Evolutionary conservation across 1,140 invertebrate genomes (phyloP), one percentile per base, ranked within the genome.

Genomic region (Littorina saxatilis): DNA sequence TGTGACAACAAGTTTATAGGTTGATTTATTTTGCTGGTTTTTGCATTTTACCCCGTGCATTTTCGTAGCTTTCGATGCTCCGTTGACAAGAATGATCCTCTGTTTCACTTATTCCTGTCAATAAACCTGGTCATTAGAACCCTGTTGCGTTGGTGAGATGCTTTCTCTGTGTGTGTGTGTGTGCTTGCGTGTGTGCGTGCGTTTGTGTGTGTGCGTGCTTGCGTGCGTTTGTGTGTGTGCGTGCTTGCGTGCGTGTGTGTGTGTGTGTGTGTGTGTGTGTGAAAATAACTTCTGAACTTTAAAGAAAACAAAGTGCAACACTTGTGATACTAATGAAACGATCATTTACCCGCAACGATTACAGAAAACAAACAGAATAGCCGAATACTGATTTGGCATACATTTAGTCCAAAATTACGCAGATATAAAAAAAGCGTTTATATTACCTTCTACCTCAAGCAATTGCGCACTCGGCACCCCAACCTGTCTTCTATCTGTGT

Each of bases 141-240:
- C n/a, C 4, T 9, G 9, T 50, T 50, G n/a, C 4, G n/a, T 23
- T 58, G 15, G 9, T 7, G 55, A 23, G n/a, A 23, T 58, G 4
- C 4, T 20, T 58, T 27, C 5, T 20, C 4, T 58, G 9, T 20
- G n/a, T 58, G n/a, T 20, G n/a, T 58, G 55, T 5, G n/a, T 20
- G n/a, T 20, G 5, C 4, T 9, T 23, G 23, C 23, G n/a, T 58
- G 4, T 58, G 55, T 23, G 55, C n/a, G 23, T 58, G 23, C n/a
- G 55, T 58, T n/a, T n/a, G 55, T 58, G 55, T 58, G 55, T 58
- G 55, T 58, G 55, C n/a, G 55, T 58, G 55, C n/a, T 9, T 58
- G 55, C 4, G 55, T 58, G 55, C 15, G 55, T 27, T 9, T 23
- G 55, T 58, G 55, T 27, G 55, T 23, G 55, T 58, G 55, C 55